Conservation (phyloP, 2,113 vertebrate genomes). For the Stegastes partitus region DNA sequence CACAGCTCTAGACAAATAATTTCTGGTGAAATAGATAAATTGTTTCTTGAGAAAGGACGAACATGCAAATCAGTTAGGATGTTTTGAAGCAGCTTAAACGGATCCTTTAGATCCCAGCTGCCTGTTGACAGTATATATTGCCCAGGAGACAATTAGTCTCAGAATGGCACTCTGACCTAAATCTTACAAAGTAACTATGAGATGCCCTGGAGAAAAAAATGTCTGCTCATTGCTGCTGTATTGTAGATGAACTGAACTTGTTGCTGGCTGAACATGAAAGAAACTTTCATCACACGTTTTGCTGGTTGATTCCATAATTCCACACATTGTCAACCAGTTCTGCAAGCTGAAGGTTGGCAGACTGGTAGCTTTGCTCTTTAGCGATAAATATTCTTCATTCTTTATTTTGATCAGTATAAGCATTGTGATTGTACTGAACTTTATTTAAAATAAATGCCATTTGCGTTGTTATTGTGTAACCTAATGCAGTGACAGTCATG, state of each 20-base stretch:
- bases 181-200: neutral
- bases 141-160: no score
- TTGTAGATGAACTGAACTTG: neutral
- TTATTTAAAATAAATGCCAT: neutral
- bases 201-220: constrained; percentile 4
- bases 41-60: neutral
- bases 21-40: neutral
- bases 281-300: neutral
- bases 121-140: constrained; percentile 1
- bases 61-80: neutral
- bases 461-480: no score
- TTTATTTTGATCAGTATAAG: neutral
- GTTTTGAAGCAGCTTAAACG: neutral
- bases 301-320: neutral
- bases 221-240: neutral
- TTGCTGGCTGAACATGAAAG: neutral
- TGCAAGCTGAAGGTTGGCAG: constrained; percentile 6
- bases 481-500: no score
- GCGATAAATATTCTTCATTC: neutral
- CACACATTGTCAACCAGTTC: neutral
- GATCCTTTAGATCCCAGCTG: neutral
- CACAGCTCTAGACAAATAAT: neutral
- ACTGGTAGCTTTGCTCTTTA: neutral
- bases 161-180: constrained; percentile 1
- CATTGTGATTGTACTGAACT: neutral